Evolutionary conservation across 2,113 vertebrate genomes (phyloP).

Genomic region (Acanthisitta chloris): DNA sequence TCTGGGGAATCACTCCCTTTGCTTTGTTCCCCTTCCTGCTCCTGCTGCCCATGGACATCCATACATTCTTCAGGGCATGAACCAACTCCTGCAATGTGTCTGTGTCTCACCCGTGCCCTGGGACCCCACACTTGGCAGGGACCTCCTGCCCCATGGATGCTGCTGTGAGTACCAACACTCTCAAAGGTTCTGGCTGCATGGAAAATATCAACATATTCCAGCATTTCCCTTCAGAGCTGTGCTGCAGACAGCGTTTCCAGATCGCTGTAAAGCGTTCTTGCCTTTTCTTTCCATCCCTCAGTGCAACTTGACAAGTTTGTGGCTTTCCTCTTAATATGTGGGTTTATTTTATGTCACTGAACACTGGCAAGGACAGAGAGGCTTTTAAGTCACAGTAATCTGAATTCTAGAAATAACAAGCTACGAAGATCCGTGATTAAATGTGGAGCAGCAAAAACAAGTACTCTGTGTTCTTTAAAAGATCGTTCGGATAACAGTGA

Average conservation of each 20-base stretch:
- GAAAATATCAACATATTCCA: neutral
- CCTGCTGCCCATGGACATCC: neutral
- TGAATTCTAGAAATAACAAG: conserved; percentile 48
- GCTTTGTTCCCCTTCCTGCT: neutral
- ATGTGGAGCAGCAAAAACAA: conserved; percentile 6
- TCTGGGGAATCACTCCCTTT: neutral
- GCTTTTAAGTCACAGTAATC: conserved; percentile 18
- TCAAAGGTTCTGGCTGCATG: neutral
- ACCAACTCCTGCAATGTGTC: fast-evolving
- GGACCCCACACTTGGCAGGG: neutral
- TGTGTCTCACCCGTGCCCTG: neutral
- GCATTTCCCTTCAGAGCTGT: neutral
- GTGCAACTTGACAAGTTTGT: neutral
- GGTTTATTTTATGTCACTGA: conserved; percentile 21
- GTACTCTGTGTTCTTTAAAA: conserved; percentile 44
- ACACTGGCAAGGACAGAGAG: neutral
- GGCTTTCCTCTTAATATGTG: neutral
- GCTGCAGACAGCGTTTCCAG: neutral
- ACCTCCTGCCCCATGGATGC: fast-evolving
- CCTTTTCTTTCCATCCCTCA: neutral
- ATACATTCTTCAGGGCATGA: fast-evolving
- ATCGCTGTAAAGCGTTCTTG: neutral
- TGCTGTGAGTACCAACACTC: neutral
- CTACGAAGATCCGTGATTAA: neutral
- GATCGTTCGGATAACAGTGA: conserved; percentile 16